These are phyloP conservation scores for Atlantisia rogersi DNA, from an alignment of 2,113 vertebrate species.

Conservation along the genomic window DNA sequence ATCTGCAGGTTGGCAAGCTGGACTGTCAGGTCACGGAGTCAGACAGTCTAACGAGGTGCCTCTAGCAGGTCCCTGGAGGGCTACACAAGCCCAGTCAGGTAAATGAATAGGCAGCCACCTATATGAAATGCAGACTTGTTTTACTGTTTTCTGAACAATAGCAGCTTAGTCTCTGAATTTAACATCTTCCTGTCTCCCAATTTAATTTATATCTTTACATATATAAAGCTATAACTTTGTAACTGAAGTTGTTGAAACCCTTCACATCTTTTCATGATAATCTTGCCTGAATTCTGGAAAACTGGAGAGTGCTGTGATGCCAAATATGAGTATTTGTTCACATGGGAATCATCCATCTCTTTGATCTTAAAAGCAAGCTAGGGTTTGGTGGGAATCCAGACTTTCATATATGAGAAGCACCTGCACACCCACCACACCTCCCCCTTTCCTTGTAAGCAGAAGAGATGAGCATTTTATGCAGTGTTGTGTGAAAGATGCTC, in stretches of 20 bases:
- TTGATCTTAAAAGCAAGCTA: not conserved
- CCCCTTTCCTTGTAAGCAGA: not conserved
- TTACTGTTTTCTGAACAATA: not conserved
- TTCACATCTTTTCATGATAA: not conserved
- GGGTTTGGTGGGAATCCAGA: not conserved
- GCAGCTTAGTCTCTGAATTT: not conserved
- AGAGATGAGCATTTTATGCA: rapidly evolving
- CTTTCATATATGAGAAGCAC: not conserved
- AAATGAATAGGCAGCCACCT: not conserved
- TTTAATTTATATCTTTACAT: not conserved
- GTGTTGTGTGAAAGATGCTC: rapidly evolving
- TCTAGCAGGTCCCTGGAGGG: not conserved
- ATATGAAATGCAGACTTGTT: not conserved
- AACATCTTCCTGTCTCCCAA: not conserved
- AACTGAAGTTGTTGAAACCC: not conserved
- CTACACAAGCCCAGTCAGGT: not conserved
- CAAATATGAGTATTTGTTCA: not conserved
- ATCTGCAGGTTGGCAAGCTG: not conserved
- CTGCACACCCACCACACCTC: not conserved
- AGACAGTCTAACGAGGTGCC: not conserved
- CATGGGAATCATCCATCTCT: not conserved
- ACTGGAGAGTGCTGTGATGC: not conserved
- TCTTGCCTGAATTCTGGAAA: not conserved
- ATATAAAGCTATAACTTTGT: not conserved
- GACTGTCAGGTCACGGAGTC: not conserved